These are phyloP conservation scores for Euura saliciscinereae DNA, from an alignment of 1,140 invertebrate species.

Conservation along the genomic window DNA sequence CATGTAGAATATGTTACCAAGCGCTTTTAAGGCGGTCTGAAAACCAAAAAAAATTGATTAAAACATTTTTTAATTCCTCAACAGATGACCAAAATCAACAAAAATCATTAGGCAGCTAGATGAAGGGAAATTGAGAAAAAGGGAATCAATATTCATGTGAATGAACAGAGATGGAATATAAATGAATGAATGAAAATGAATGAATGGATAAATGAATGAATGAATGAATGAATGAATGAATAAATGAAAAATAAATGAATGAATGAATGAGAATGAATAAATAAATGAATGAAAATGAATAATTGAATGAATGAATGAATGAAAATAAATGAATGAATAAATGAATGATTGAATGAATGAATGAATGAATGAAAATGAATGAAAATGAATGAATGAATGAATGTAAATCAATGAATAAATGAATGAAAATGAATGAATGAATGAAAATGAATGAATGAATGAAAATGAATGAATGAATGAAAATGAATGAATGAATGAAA, in stretches of 20 bases:
- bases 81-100: not conserved
- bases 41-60: conserved; percentile 27
- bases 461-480: too few species aligned
- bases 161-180: not conserved
- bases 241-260: conserved; percentile 3
- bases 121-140: not conserved
- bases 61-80: too few species aligned
- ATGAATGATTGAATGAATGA: too few species aligned
- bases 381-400: too few species aligned
- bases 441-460: too few species aligned
- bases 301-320: not conserved
- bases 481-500: too few species aligned
- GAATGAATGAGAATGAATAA: too few species aligned
- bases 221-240: not conserved
- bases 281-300: not conserved
- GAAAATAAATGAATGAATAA: not conserved
- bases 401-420: too few species aligned
- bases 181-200: not conserved
- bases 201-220: not conserved
- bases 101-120: not conserved
- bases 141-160: not conserved
- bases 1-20: conserved; percentile 54
- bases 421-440: too few species aligned
- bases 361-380: not conserved
- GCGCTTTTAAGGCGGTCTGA: conserved; percentile 53